Evolutionary conservation across 2,113 vertebrate species (phyloP).

Genomic region (Colinus virginianus): DNA sequence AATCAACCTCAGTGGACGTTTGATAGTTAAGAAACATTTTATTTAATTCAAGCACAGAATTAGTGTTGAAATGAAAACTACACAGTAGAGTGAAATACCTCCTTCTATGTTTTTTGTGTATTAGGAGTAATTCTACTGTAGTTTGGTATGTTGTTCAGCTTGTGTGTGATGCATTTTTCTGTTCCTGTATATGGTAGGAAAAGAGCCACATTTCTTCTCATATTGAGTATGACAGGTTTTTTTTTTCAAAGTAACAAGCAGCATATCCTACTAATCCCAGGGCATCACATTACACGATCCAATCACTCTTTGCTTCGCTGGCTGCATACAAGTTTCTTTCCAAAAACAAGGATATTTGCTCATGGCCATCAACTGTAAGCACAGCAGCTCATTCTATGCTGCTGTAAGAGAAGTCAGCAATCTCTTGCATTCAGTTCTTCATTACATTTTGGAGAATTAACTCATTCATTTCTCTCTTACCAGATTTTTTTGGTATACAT

Average conservation of each 20-base stretch:
- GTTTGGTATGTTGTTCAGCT: background rate
- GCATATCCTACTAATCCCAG: background rate
- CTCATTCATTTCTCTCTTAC: background rate
- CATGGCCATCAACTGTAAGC: background rate
- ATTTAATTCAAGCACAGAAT: background rate
- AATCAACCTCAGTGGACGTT: background rate
- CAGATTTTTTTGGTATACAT: background rate
- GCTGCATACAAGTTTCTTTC: background rate
- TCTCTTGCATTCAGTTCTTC: background rate
- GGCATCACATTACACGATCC: background rate
- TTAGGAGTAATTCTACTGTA: background rate
- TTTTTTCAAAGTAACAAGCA: background rate
- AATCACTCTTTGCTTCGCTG: background rate
- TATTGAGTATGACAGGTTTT: background rate
- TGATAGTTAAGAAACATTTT: background rate
- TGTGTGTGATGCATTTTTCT: background rate
- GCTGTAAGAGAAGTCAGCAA: background rate
- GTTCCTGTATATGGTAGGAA: background rate
- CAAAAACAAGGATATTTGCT: background rate
- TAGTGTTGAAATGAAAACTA: background rate
- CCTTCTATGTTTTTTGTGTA: background rate
- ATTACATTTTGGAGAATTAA: background rate
- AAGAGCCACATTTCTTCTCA: background rate
- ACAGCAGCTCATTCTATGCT: background rate
- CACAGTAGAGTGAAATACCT: background rate